Evolutionary conservation across 2,113 vertebrate species (phyloP), one percentile per base, ranked within the genome.

Genomic region (Neofelis nebulosa): DNA sequence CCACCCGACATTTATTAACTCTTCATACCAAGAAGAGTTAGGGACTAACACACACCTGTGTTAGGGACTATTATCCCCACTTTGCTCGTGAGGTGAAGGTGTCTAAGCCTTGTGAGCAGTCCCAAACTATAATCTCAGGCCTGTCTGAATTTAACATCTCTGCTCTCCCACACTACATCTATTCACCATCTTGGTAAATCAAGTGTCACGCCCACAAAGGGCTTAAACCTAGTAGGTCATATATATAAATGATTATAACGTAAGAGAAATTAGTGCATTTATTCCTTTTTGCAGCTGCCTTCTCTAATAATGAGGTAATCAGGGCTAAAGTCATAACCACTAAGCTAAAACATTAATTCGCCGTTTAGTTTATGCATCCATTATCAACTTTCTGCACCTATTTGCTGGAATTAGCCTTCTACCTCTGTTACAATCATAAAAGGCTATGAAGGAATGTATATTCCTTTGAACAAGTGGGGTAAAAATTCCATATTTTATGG

Each of bases 251-350:
- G 55, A 92, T 69, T 83, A 63, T 36, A 61, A 66, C 10, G 15
- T 41, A 83, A 87, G 52, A 71, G 82, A 68, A 76, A 52, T 57
- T 45, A 33, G 55, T 78, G 5, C 25, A 27, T 80, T 89, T 55
- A 41, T 63, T 92, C 31, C 29, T n/a, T 76, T 95, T 91, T 65
- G 10, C 15, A 79, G 61, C 61, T 91, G 38, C 48, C 23, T 93
- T 97, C 66, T 86, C 81, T 74, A 29, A 84, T 84, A 90, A 94
- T 5, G 13, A 85, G 84, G 55, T 8, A 68, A 95, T 55, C 89
- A 87, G n/a, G 36, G 65, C 74, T 87, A 83, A 74, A 76, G 80
- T 80, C 71, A 74, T 16, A 96, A 48, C 55, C 41, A 79, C 7
- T 18, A 91, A 78, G 78, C 50, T 65, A 38, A 65, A 73, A 52